Base-by-base conservation (phyloP, 35 echinoderm and acorn worm species). In the Ophiothrix spiculata region DNA sequence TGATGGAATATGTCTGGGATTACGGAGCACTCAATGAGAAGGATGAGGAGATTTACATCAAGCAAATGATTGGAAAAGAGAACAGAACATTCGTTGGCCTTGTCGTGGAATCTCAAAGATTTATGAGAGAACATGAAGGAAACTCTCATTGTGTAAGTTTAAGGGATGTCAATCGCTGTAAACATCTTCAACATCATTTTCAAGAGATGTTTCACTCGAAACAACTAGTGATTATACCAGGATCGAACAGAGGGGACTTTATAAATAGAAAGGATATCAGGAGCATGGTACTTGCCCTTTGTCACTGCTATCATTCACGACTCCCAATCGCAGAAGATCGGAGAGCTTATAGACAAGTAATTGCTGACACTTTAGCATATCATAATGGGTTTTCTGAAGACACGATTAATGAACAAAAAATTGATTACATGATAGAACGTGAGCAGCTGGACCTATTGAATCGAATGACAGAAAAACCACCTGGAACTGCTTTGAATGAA, bases 1-100 rank as follows among this genome's bases (percentile, higher is more conserved):
- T 86, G 84, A 86, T 76, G 84, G 84, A 86, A 10, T 86, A 76
- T 77, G 84, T 86, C 0, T 86, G 84, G 84, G 84, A 86, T 39
- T 86, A 86, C 77, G 84, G 84, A 21, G 35, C 84, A 13, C 84
- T 86, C 10, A 34, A 86, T 45, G 40, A 64, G 49, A 86, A 76
- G 37, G 84, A 86, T 63, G 84, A 86, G 40, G 36, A 40, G 31
- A 39, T 36, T 13, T 86, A 86, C 73, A 86, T 74, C 6, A 1
- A 33, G 14, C 11, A 73, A 14, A 86, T 86, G 84, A 23, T 86
- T 39, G 60, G 10, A 2, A 1, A n/a, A n/a, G 12, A 35, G 35
- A 36, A 64, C 10, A n/a, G 25, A 69, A 35, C 21, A n/a, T 86
- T 86, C 49, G 84, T 76, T 42, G 73, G 39, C 6, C 69, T 86